Percentiles rank a stretch among this genome's conserved stretches.
Evolutionary conservation across 2,113 vertebrate genomes (phyloP).

Genomic region (Apodemus speciosus): DNA sequence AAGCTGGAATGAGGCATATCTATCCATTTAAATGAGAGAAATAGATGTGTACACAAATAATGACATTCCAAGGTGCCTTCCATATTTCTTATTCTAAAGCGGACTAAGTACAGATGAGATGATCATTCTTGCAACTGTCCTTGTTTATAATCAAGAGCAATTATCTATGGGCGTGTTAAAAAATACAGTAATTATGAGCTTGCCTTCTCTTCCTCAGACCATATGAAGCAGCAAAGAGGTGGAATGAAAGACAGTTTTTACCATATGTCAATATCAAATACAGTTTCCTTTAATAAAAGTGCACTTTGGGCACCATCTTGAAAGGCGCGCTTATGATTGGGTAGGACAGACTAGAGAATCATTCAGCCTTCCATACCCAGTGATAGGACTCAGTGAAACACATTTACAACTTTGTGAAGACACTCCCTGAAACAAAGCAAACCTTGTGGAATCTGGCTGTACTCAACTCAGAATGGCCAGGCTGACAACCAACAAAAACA

Average conservation of each 20-base stretch:
- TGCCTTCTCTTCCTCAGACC: slow-evolving; percentile 42
- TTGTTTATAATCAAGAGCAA: slow-evolving; percentile 58
- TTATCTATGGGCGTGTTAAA: slow-evolving; percentile 58
- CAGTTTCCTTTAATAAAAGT: slow-evolving; percentile 45
- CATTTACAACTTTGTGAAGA: slow-evolving; percentile 64
- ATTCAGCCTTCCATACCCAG: slow-evolving; percentile 61
- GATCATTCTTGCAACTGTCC: slow-evolving; percentile 40
- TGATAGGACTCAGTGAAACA: slow-evolving; percentile 45
- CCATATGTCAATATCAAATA: slow-evolving; percentile 63
- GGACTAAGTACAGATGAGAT: slow-evolving; percentile 55
- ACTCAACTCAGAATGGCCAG: slow-evolving; percentile 5
- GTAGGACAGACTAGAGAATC: slow-evolving; percentile 56
- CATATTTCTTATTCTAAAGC: slow-evolving; percentile 51
- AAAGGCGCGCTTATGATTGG: slow-evolving; percentile 68
- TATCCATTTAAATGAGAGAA: slow-evolving; percentile 3
- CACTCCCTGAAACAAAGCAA: slow-evolving; percentile 62
- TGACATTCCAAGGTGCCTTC: slow-evolving; percentile 8
- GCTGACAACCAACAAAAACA: not conserved
- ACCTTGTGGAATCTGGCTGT: slow-evolving; percentile 51
- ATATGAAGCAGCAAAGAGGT: slow-evolving; percentile 27
- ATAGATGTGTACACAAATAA: slow-evolving; percentile 33
- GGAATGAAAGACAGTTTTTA: not conserved
- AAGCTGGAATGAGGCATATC: not conserved
- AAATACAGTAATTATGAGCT: slow-evolving; percentile 61
- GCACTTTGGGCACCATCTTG: slow-evolving; percentile 64